phyloP scores from a whole-genome alignment of 2,797 vertebrate species.

The Pangasius djambal region DNA sequence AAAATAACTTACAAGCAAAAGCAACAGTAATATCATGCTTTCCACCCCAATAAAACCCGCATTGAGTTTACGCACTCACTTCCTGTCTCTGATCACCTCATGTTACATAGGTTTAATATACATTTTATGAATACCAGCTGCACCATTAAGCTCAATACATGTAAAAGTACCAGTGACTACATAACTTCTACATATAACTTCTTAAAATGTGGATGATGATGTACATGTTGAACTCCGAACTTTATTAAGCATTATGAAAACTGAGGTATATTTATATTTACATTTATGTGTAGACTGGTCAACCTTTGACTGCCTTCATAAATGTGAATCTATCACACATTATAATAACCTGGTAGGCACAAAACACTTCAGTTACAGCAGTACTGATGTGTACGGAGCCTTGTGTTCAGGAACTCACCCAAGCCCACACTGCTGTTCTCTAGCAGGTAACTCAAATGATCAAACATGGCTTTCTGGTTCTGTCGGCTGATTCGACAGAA shows the following conservation, averaged over 20 bases:
- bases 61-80: neutral
- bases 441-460: slow-evolving; percentile 96
- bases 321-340: too few relatives aligned
- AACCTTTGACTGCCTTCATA: neutral
- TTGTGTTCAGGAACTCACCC: slow-evolving; percentile 74
- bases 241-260: neutral
- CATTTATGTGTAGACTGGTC: neutral
- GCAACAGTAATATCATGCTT: neutral
- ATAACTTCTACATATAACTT: neutral
- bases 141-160: neutral
- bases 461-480: slow-evolving; percentile 99
- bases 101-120: neutral
- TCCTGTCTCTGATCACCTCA: too few relatives aligned
- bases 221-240: neutral
- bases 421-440: slow-evolving; percentile 97
- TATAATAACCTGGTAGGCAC: neutral
- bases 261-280: neutral
- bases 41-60: too few relatives aligned
- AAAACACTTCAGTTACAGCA: neutral
- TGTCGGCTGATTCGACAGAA: slow-evolving; percentile 98
- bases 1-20: neutral
- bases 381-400: neutral
- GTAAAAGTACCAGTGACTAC: neutral
- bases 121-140: neutral
- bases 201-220: neutral